Percentiles rank a stretch among this genome's conserved stretches.
Evolutionary conservation across 2,888 invertebrate genomes (phyloP).

Genomic region (Rhimphoctona megacephalus): DNA sequence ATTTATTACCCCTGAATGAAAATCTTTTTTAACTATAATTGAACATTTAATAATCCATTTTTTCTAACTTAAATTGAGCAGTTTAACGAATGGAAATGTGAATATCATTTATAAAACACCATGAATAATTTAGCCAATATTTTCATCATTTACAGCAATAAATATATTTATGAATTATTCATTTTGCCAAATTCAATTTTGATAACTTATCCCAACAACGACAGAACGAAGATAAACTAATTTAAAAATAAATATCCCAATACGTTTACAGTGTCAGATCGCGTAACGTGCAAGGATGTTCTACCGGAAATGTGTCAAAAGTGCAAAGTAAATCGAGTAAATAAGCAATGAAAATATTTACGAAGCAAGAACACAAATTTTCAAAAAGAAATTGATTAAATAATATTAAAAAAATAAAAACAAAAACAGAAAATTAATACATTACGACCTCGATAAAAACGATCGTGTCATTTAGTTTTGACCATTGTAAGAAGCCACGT

Average conservation of each 20-base stretch:
- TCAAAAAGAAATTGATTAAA: neutral
- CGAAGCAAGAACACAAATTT: neutral
- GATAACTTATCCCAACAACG: no score
- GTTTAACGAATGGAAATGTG: no score
- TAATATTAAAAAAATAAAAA: neutral
- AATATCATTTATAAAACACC: no score
- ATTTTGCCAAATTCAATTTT: neutral
- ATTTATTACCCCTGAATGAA: neutral
- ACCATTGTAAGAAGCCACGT: constrained; percentile 46
- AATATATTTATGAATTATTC: no score
- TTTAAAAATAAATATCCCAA: neutral
- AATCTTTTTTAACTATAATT: neutral
- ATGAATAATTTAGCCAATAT: no score
- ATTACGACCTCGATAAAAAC: constrained; percentile 54
- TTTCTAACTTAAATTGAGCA: no score
- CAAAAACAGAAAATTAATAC: neutral
- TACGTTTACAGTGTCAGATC: constrained; percentile 19
- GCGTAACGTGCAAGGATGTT: constrained; percentile 19
- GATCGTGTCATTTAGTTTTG: constrained; percentile 54
- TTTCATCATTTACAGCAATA: no score
- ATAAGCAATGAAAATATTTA: constrained; percentile 66
- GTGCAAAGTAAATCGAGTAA: constrained; percentile 71
- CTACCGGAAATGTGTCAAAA: constrained; percentile 70
- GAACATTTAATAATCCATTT: no score
- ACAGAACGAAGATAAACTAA: neutral